These are phyloP conservation scores for Drosophila cognata DNA, from an alignment of 2,888 invertebrate genomes.

Conservation along the genomic window DNA sequence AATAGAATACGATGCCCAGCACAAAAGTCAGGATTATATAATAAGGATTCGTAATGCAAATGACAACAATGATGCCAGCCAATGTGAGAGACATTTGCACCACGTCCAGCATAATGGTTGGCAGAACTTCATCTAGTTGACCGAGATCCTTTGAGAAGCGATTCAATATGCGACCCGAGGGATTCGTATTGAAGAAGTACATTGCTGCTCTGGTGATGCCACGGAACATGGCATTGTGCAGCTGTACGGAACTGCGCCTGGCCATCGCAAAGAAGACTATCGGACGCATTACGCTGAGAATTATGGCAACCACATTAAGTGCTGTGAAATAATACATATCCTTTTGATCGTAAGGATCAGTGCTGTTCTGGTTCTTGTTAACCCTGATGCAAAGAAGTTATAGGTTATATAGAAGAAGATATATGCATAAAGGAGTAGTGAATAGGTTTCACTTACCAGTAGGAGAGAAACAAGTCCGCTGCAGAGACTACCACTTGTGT, in stretches of 20 bases:
- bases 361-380: constrained; percentile 58
- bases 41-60: constrained; percentile 91
- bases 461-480: constrained; percentile 92
- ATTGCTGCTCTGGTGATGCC: constrained; percentile 92
- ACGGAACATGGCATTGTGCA: constrained; percentile 94
- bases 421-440: no score
- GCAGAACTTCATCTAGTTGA: constrained; percentile 85
- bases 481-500: constrained; percentile 90
- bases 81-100: constrained; percentile 91
- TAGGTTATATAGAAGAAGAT: neutral
- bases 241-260: constrained; percentile 90
- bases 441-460: constrained; percentile 86
- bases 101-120: constrained; percentile 84
- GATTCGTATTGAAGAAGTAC: constrained; percentile 94
- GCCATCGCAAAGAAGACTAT: constrained; percentile 86
- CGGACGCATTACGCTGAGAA: constrained; percentile 83
- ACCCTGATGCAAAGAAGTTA: constrained; percentile 54
- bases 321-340: constrained; percentile 86
- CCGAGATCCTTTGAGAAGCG: constrained; percentile 95
- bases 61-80: constrained; percentile 91
- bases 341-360: constrained; percentile 43
- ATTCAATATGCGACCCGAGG: constrained; percentile 92
- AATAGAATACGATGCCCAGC: constrained; percentile 90
- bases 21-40: constrained; percentile 89
- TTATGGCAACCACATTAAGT: constrained; percentile 84